phyloP scores from a whole-genome alignment of 2,113 vertebrate genomes.

The Aegithalos caudatus region DNA sequence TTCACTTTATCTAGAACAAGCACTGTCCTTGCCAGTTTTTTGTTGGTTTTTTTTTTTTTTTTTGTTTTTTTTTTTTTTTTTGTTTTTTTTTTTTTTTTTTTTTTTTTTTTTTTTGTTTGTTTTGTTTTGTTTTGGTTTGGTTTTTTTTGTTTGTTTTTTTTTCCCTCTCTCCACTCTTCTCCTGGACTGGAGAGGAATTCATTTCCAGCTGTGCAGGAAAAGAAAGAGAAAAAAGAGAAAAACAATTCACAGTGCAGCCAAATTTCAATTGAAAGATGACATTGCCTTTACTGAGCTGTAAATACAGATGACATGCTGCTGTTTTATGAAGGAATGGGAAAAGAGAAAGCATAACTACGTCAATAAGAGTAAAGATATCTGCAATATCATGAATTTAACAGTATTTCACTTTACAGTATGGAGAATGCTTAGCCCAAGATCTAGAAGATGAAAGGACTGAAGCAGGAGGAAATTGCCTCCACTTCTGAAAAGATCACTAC shows the following conservation, averaged over 20 bases:
- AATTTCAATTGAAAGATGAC: not conserved
- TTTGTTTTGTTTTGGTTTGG: too few species aligned
- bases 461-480: not conserved
- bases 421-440: not conserved
- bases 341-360: too few species aligned
- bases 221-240: not conserved
- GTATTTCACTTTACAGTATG: not conserved
- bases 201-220: conserved; percentile 6
- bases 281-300: not conserved
- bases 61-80: not conserved
- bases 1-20: not conserved
- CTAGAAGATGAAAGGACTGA: not conserved
- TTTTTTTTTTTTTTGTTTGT: not conserved
- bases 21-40: not conserved
- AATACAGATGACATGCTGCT: not conserved
- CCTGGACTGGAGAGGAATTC: not conserved
- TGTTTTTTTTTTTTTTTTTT: not conserved
- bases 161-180: not conserved
- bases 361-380: not conserved
- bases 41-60: too few species aligned
- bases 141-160: not conserved
- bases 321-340: not conserved
- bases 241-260: not conserved
- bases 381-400: not conserved
- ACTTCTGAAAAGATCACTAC: not conserved